These are phyloP conservation scores for Antennarius maculatus DNA, from an alignment of 2,797 vertebrate species.

Conservation along the genomic window DNA sequence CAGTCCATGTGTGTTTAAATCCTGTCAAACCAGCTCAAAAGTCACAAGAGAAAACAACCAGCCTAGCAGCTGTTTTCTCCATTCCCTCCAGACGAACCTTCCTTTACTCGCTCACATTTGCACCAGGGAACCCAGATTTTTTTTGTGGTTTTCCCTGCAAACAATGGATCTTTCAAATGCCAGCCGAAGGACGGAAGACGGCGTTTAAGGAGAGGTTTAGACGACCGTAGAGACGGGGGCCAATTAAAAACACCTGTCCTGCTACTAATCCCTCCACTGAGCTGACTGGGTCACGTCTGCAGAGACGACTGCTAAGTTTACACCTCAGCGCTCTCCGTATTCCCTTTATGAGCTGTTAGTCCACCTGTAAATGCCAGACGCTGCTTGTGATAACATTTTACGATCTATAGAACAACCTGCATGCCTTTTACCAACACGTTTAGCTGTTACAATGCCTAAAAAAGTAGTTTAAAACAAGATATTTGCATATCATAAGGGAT, in stretches of 20 bases:
- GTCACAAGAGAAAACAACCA: constrained; percentile 52
- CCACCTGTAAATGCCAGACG: constrained; percentile 6
- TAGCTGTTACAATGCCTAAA: background rate
- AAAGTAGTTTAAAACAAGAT: background rate
- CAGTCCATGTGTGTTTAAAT: constrained; percentile 31
- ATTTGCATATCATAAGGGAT: background rate
- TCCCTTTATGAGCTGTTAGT: constrained; percentile 16
- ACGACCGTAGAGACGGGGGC: constrained; percentile 21
- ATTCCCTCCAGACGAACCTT: constrained; percentile 9
- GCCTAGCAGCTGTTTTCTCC: constrained; percentile 22
- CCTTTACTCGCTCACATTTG: background rate
- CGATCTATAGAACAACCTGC: background rate
- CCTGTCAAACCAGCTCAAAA: constrained; percentile 56
- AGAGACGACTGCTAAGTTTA: constrained; percentile 17
- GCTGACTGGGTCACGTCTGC: constrained; percentile 16
- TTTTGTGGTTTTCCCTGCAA: background rate
- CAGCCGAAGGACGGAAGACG: constrained; percentile 1
- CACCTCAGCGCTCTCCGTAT: background rate
- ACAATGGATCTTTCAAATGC: constrained; percentile 23
- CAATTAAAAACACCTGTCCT: constrained; percentile 70
- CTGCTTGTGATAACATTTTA: constrained; percentile 9
- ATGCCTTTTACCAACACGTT: background rate
- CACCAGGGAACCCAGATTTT: constrained; percentile 1
- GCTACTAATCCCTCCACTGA: constrained; percentile 43
- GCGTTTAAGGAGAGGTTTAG: constrained; percentile 22